These are phyloP conservation scores for Scyliorhinus canicula DNA, from an alignment of 2,797 vertebrate species.

Conservation along the genomic window DNA sequence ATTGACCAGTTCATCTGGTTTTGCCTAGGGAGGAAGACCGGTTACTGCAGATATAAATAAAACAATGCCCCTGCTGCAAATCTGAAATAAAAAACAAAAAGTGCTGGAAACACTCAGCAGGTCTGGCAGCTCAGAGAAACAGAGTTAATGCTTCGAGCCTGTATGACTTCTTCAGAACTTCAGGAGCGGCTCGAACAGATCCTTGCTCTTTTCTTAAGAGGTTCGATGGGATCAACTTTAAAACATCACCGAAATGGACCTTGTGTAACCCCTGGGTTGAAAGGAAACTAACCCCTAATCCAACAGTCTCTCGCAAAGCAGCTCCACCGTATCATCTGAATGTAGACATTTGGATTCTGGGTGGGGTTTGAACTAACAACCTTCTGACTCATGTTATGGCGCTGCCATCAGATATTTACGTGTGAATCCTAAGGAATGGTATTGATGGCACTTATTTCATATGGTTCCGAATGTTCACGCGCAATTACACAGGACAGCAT, in stretches of 20 bases:
- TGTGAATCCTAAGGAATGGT: neutral
- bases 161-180: neutral
- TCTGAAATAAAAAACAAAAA: neutral
- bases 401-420: neutral
- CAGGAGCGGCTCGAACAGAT: neutral
- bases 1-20: constrained; percentile 19
- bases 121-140: neutral
- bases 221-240: too few relatives aligned
- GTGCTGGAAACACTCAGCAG: neutral
- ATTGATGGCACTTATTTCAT: neutral
- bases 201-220: neutral
- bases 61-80: neutral
- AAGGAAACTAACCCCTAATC: neutral
- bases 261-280: neutral
- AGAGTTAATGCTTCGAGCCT: neutral
- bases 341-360: neutral
- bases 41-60: neutral
- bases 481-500: neutral
- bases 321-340: neutral
- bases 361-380: neutral
- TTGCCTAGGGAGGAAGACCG: neutral
- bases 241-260: neutral
- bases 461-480: neutral
- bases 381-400: neutral
- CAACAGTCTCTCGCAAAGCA: neutral